A percentile compares a stretch with the other conserved stretches of the same genome.
These are phyloP conservation scores for Phaethon lepturus DNA, from an alignment of 2,113 vertebrate species.

Conservation along the genomic window DNA sequence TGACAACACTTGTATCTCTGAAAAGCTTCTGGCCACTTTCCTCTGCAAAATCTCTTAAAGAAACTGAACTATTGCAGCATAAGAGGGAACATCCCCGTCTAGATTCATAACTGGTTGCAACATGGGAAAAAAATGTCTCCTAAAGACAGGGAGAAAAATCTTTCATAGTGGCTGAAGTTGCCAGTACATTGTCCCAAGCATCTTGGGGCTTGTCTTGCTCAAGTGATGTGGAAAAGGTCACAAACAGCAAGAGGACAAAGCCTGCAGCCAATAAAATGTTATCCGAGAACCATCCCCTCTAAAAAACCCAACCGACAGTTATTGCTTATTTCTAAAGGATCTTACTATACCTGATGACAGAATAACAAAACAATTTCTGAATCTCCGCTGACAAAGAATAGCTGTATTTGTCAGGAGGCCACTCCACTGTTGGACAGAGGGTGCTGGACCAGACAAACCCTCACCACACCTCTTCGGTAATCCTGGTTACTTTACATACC, in stretches of 20 bases:
- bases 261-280: neutral
- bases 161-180: neutral
- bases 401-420: neutral
- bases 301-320: neutral
- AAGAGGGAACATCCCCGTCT: neutral
- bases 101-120: neutral
- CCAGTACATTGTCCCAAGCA: neutral
- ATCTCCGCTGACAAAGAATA: neutral
- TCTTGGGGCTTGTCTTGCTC: neutral
- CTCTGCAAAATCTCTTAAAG: neutral
- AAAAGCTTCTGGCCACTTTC: neutral
- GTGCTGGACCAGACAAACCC: neutral
- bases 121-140: neutral
- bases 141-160: neutral
- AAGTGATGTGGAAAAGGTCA: neutral
- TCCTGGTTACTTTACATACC: neutral
- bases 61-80: accelerated
- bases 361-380: neutral
- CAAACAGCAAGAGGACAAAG: neutral
- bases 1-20: neutral
- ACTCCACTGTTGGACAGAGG: neutral
- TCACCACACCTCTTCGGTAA: neutral
- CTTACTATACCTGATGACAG: neutral
- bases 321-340: neutral
- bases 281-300: neutral